A percentile compares a stretch with the other conserved stretches of the same genome.
These are phyloP conservation scores for Bhutanitis thaidina DNA, from an alignment of 2,888 invertebrate genomes.

Conservation along the genomic window DNA sequence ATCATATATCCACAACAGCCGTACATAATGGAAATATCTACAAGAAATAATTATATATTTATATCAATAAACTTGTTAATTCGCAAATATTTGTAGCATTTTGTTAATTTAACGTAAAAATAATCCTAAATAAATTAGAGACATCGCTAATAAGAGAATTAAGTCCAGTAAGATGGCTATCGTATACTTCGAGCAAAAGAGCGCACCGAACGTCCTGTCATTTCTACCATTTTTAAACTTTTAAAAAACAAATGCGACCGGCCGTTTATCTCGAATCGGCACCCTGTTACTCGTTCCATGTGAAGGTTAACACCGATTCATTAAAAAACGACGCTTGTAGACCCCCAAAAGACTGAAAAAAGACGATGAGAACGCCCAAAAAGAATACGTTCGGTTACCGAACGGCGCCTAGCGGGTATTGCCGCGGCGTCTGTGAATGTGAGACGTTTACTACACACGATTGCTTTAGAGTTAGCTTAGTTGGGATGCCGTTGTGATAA, in stretches of 20 bases:
- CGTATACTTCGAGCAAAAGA: slow-evolving; percentile 47
- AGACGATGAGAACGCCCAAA: slow-evolving; percentile 55
- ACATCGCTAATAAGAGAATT: slow-evolving; percentile 39
- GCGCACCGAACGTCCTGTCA: slow-evolving; percentile 62
- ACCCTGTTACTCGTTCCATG: slow-evolving; percentile 75
- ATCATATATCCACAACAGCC: too few relatives aligned
- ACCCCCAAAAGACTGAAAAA: slow-evolving; percentile 78
- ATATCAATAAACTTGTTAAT: too few relatives aligned
- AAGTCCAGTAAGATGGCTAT: slow-evolving; percentile 50
- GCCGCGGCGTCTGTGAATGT: slow-evolving; percentile 73
- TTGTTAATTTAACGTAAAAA: too few relatives aligned
- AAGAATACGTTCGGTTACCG: slow-evolving; percentile 70
- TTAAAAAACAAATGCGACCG: slow-evolving; percentile 39
- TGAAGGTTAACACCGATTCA: slow-evolving; percentile 79
- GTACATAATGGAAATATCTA: too few relatives aligned
- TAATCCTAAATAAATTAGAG: slow-evolving; percentile 37
- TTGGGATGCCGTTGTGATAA: too few relatives aligned
- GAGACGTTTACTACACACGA: slow-evolving; percentile 51
- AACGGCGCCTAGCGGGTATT: slow-evolving; percentile 76
- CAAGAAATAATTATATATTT: too few relatives aligned
- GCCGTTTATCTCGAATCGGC: slow-evolving; percentile 75
- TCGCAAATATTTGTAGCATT: too few relatives aligned
- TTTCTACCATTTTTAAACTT: slow-evolving; percentile 55
- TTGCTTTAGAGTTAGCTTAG: slow-evolving; percentile 2
- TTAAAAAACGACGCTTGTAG: slow-evolving; percentile 70